Base-by-base conservation (phyloP, 2,888 invertebrate species). In the Oscheius sp. region DNA sequence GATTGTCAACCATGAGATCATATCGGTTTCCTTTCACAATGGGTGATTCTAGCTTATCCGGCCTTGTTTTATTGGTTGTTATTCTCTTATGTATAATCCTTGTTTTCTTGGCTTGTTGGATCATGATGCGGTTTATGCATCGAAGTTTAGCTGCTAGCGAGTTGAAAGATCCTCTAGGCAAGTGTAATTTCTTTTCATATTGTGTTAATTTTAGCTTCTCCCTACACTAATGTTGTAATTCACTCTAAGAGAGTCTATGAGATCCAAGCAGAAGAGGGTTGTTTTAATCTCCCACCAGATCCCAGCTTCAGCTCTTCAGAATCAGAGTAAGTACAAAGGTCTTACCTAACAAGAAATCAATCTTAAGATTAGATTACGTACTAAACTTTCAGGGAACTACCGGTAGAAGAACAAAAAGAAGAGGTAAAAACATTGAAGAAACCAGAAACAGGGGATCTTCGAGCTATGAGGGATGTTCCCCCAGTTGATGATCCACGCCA, bases 251-350 rank as follows among this genome's bases (percentile, higher is more conserved):
- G 77, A 38, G 77, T 77, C 28, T 77, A 77, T 51, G 77, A 77
- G 61, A 77, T 77, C 56, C 77, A 77, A 57, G 77, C 77, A 1
- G 77, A 77, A 36, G 77, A 77, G 50, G 77, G 77, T 24, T 75
- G 74, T 36, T 77, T 77, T 66, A 41, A 41, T 14, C 26, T 59
- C 17, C 59, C 59, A 44, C 59, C 59, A 59, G 62, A 49, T 26
- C 45, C 47, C 5, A 59, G 44, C 26, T 59, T 59, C 59, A 28
- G 28, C 26, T 38, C 59, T 26, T 59, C 59, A 1, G 59, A 59
- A 41, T 41, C 59, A 26, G 59, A 59, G 59, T 59, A 20, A 22
- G 59, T 59, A 20, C 41, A 30, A 38, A 20, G 12, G 20, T 24
- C n/a, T 1, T 36, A 30, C 26, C 26, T 20, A 33, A 49, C 33